phyloP scores from a whole-genome alignment of 2,888 invertebrate genomes.

The Stenurella melanura region DNA sequence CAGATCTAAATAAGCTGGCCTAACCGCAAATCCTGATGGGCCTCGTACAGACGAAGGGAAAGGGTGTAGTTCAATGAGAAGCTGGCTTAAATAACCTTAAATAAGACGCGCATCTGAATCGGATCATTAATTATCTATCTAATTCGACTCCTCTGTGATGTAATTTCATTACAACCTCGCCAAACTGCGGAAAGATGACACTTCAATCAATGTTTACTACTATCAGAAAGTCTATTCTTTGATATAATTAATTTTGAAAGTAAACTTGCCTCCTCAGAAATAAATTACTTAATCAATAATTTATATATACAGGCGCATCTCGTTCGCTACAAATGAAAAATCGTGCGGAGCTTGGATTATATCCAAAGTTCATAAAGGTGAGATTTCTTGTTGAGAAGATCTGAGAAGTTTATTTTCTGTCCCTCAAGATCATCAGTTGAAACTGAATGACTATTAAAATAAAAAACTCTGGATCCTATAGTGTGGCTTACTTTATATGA shows the following conservation, averaged over 20 bases:
- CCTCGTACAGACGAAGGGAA: neutral
- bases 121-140: conserved; percentile 55
- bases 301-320: conserved; percentile 1
- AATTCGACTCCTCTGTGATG: conserved; percentile 50
- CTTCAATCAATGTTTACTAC: conserved; percentile 39
- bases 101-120: conserved; percentile 54
- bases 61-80: conserved; percentile 35
- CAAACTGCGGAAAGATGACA: conserved; percentile 32
- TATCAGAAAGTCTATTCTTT: conserved; percentile 29
- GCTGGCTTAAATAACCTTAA: conserved; percentile 48
- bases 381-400: no score
- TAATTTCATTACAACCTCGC: conserved; percentile 41
- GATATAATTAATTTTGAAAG: conserved; percentile 35
- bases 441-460: no score
- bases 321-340: neutral
- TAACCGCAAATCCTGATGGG: conserved; percentile 18
- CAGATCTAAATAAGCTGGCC: conserved; percentile 23
- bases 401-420: no score
- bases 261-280: conserved; percentile 17
- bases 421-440: no score
- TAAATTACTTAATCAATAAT: conserved; percentile 37
- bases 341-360: neutral
- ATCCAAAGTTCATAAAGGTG: neutral
- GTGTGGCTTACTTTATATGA: no score
- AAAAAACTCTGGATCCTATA: no score